These are phyloP conservation scores for Xiphophorus hellerii DNA, from an alignment of 2,113 vertebrate genomes.

Conservation along the genomic window DNA sequence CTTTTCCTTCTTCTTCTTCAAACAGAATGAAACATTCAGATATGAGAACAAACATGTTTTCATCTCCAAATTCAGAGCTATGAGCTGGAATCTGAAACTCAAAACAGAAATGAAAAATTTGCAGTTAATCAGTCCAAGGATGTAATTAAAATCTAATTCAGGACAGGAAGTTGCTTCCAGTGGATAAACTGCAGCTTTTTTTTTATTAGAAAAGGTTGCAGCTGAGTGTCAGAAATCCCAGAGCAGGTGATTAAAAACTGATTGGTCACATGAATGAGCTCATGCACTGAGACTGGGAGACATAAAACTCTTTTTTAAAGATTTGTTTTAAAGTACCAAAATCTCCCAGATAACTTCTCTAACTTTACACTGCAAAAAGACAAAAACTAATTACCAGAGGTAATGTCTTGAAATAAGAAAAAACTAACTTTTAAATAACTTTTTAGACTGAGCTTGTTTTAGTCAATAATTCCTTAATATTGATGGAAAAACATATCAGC, in stretches of 20 bases:
- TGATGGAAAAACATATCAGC: too few species aligned
- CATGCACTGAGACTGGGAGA: constrained; percentile 28
- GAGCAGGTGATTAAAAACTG: not conserved
- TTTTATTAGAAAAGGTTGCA: not conserved
- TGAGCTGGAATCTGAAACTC: not conserved
- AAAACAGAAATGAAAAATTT: not conserved
- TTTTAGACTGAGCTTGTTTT: too few species aligned
- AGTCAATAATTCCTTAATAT: too few species aligned
- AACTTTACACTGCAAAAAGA: not conserved
- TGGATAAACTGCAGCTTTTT: not conserved
- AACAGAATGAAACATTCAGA: constrained; percentile 9
- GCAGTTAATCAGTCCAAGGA: not conserved
- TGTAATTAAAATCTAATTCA: not conserved
- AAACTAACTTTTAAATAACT: too few species aligned
- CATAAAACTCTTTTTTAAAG: constrained; percentile 12
- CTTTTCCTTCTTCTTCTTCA: constrained; percentile 25
- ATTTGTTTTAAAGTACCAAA: not conserved
- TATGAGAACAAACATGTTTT: not conserved
- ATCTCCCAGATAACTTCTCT: not conserved
- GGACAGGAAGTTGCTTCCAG: not conserved
- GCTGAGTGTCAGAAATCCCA: not conserved
- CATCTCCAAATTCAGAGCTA: not conserved
- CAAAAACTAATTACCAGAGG: too few species aligned
- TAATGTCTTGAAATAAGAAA: too few species aligned
- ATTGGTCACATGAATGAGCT: constrained; percentile 40